A percentile compares a stretch with the other conserved stretches of the same genome.
These are phyloP conservation scores for Hypercompe scribonia DNA, from an alignment of 2,888 invertebrate species.

Conservation along the genomic window DNA sequence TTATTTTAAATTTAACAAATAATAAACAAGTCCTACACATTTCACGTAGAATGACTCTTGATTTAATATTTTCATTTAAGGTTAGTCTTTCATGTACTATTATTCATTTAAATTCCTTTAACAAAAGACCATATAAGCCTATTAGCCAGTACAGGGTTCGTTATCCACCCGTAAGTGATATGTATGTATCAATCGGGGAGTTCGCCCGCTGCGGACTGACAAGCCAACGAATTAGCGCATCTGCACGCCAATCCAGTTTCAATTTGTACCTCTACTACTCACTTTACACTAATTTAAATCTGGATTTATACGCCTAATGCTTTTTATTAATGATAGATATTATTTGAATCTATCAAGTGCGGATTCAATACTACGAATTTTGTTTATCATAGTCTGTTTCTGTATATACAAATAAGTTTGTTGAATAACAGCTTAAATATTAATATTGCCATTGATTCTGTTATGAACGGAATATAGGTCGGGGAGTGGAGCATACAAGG, in stretches of 20 bases:
- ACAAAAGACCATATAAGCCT: neutral
- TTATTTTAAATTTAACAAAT: neutral
- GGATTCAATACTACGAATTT: neutral
- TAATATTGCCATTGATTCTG: no score
- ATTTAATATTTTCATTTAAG: neutral
- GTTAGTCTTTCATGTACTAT: neutral
- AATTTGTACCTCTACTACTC: slow-evolving; percentile 52
- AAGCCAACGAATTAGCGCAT: slow-evolving; percentile 56
- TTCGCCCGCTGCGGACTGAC: slow-evolving; percentile 47
- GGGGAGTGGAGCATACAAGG: no score
- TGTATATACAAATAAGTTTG: no score
- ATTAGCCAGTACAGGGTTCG: slow-evolving; percentile 43
- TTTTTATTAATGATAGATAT: slow-evolving; percentile 1
- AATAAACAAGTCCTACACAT: neutral
- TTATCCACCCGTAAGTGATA: slow-evolving; percentile 53
- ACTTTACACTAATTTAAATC: slow-evolving; percentile 54
- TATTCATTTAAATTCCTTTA: slow-evolving; percentile 9
- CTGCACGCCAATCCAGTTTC: slow-evolving; percentile 63
- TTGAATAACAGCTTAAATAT: no score
- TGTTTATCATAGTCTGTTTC: no score
- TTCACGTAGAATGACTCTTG: neutral
- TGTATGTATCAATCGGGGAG: slow-evolving; percentile 46
- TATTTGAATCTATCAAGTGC: neutral
- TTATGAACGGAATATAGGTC: no score
- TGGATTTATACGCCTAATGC: slow-evolving; percentile 48